Evolutionary conservation across 2,888 invertebrate genomes (phyloP).

Genomic region (Hololepta plana): DNA sequence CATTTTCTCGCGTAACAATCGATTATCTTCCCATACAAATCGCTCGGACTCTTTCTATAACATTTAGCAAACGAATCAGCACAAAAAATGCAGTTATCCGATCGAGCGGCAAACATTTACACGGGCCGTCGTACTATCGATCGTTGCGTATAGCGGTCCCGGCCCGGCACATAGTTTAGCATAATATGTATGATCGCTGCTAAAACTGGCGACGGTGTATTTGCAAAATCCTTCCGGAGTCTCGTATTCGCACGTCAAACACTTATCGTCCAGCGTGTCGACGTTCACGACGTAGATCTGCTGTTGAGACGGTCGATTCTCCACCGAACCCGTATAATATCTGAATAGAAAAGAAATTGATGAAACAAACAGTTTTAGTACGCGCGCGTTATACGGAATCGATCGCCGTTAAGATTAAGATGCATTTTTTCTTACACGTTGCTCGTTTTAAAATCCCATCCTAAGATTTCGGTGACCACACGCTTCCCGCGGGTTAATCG

Average conservation of each 20-base stretch:
- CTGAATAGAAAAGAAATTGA: constrained; percentile 26
- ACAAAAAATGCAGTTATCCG: too few relatives aligned
- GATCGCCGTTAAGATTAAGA: neutral
- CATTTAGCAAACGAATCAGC: too few relatives aligned
- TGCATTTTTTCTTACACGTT: constrained; percentile 29
- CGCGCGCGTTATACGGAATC: too few relatives aligned
- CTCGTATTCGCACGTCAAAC: constrained; percentile 48
- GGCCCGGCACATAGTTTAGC: constrained; percentile 49
- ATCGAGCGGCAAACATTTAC: too few relatives aligned
- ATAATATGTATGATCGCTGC: constrained; percentile 42
- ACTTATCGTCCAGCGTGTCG: constrained; percentile 23
- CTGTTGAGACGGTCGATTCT: constrained; percentile 43
- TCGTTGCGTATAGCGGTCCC: constrained; percentile 35
- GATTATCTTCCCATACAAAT: constrained; percentile 37
- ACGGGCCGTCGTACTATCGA: too few relatives aligned
- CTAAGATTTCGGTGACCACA: constrained; percentile 38
- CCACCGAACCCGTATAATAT: constrained; percentile 51
- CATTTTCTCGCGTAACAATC: constrained; percentile 29
- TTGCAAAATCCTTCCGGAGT: constrained; percentile 38
- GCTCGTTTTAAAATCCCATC: constrained; percentile 39
- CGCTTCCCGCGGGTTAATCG: constrained; percentile 38
- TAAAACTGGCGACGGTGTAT: constrained; percentile 38
- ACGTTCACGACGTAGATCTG: constrained; percentile 38
- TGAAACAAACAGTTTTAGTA: constrained; percentile 2
- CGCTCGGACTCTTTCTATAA: too few relatives aligned